Evolutionary conservation across 2,797 vertebrate species (phyloP).

Genomic region (Arrhamphus sclerolepis): DNA sequence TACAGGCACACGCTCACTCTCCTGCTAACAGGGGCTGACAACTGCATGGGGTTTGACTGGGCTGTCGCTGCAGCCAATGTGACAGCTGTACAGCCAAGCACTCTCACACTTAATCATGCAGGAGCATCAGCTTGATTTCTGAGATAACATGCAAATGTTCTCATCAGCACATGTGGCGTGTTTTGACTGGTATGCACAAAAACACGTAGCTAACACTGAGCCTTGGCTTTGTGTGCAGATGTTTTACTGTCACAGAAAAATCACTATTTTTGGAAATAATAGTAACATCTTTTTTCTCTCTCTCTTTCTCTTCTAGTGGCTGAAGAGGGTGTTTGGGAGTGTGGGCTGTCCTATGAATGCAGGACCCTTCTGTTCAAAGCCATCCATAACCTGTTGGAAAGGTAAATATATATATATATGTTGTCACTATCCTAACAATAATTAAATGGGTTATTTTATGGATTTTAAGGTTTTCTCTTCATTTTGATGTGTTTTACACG

Average conservation of each 20-base stretch:
- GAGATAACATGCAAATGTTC: constrained; percentile 46
- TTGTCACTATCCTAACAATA: background rate
- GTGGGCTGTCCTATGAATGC: constrained; percentile 96
- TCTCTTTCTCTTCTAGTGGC: constrained; percentile 82
- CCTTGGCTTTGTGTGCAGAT: constrained; percentile 47
- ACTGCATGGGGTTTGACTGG: constrained; percentile 73
- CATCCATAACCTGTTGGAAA: constrained; percentile 97
- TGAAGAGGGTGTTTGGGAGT: constrained; percentile 97
- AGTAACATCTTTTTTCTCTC: background rate
- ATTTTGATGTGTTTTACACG: too few relatives aligned
- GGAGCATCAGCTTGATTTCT: constrained; percentile 29
- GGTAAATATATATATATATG: constrained; percentile 88
- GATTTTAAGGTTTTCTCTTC: background rate
- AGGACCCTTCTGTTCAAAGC: constrained; percentile 98
- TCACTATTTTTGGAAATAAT: too few relatives aligned
- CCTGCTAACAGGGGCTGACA: constrained; percentile 73
- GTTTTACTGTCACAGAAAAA: constrained; percentile 31
- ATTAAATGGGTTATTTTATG: background rate
- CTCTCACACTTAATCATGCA: constrained; percentile 6
- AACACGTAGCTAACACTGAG: constrained; percentile 33
- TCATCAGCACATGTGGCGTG: constrained; percentile 50
- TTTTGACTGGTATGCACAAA: constrained; percentile 54
- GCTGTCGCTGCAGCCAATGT: constrained; percentile 64
- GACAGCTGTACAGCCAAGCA: constrained; percentile 67
- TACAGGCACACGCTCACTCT: constrained; percentile 38